Conservation (phyloP, 2,113 vertebrate genomes). For the Pomatorhinus ruficollis region DNA sequence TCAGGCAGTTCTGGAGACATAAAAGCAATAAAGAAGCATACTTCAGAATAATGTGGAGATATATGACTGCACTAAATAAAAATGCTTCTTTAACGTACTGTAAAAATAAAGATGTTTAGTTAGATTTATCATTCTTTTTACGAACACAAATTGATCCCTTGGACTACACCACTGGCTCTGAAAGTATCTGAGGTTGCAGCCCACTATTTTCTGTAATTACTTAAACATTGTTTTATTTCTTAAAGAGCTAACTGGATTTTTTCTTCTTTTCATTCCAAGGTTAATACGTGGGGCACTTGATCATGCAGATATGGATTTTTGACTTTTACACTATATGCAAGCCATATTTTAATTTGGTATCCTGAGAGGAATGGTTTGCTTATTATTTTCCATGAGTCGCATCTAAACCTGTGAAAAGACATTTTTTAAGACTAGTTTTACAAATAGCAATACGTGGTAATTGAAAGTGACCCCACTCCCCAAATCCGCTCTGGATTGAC, state of each 20-base stretch:
- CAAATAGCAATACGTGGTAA: not conserved
- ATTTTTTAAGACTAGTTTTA: not conserved
- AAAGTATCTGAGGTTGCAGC: not conserved
- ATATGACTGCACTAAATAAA: slow-evolving; percentile 71
- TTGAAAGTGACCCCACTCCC: not conserved
- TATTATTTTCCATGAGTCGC: not conserved
- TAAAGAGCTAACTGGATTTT: slow-evolving; percentile 16
- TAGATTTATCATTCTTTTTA: slow-evolving; percentile 71
- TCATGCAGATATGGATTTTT: not conserved
- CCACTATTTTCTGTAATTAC: slow-evolving; percentile 40
- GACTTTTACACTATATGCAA: not conserved
- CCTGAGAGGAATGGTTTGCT: not conserved
- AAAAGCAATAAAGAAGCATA: slow-evolving; percentile 67
- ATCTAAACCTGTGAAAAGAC: not conserved
- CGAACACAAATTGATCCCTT: slow-evolving; percentile 22
- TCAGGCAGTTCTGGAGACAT: slow-evolving; percentile 66
- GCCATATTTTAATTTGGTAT: not conserved
- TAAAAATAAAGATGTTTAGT: slow-evolving; percentile 69
- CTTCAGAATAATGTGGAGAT: slow-evolving; percentile 76
- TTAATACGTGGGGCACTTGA: not conserved
- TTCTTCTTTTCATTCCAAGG: not conserved
- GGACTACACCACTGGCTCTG: not conserved
- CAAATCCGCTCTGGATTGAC: not conserved
- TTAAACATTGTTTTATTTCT: slow-evolving; percentile 41
- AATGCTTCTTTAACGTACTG: slow-evolving; percentile 68